phyloP scores from a whole-genome alignment of 2,113 vertebrate genomes.

The Lucifuga dentata region DNA sequence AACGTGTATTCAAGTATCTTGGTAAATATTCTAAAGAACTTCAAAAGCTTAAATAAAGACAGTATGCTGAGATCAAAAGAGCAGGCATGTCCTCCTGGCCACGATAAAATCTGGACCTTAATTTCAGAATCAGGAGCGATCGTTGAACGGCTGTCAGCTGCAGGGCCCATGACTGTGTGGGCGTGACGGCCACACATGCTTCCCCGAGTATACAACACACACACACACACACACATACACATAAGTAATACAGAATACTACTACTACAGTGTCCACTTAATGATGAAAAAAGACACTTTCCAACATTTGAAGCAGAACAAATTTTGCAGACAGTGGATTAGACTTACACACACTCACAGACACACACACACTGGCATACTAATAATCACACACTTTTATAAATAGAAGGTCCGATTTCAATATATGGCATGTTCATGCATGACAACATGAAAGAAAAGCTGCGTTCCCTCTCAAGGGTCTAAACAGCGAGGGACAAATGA shows the following conservation, averaged over 20 bases:
- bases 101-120: constrained; percentile 19
- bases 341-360: constrained; percentile 6
- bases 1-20: not conserved
- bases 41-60: constrained; percentile 32
- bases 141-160: constrained; percentile 23
- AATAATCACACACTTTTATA: constrained; percentile 47
- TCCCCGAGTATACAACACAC: not conserved
- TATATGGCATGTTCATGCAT: constrained; percentile 37
- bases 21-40: constrained; percentile 9
- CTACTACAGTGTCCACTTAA: constrained; percentile 1
- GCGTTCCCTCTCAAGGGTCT: constrained; percentile 25
- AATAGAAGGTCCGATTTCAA: constrained; percentile 63
- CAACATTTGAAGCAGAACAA: constrained; percentile 13
- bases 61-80: not conserved
- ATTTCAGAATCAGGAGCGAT: constrained; percentile 12
- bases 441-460: constrained; percentile 51
- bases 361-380: constrained; percentile 25
- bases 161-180: constrained; percentile 30
- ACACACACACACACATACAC: constrained; percentile 8
- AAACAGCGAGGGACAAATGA: constrained; percentile 64
- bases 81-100: constrained; percentile 7
- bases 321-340: constrained; percentile 36
- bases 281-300: constrained; percentile 14
- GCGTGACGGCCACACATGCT: constrained; percentile 38
- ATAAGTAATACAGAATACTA: constrained; percentile 12